These are phyloP conservation scores for Drosophila seguyi DNA, from an alignment of 1,140 invertebrate species.

Conservation along the genomic window DNA sequence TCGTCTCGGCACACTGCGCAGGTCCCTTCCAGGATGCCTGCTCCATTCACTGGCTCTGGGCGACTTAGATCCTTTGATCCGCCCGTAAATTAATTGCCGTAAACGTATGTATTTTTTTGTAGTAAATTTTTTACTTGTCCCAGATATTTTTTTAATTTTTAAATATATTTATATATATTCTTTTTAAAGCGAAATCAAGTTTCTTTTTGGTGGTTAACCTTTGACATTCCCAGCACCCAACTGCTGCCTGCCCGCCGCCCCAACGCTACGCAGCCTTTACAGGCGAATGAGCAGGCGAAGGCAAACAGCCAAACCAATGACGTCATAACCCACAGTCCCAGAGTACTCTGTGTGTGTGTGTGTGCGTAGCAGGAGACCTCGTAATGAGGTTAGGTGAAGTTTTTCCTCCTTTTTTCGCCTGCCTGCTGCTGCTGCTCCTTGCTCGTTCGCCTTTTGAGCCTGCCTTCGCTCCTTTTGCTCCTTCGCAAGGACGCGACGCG, in stretches of 20 bases:
- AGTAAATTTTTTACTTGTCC: neutral
- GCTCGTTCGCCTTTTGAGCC: slow-evolving; percentile 39
- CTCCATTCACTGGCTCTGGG: slow-evolving; percentile 39
- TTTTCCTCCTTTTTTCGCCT: slow-evolving; percentile 45
- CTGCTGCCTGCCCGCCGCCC: no score
- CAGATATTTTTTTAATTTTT: no score
- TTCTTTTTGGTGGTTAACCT: slow-evolving; percentile 21
- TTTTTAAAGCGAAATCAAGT: neutral
- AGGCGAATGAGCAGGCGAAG: slow-evolving; percentile 59
- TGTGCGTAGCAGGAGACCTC: slow-evolving; percentile 49
- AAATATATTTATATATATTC: neutral
- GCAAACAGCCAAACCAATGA: slow-evolving; percentile 72
- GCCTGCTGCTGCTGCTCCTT: slow-evolving; percentile 25
- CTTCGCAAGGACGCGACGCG: slow-evolving; percentile 56
- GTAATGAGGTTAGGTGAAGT: slow-evolving; percentile 80
- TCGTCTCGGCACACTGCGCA: slow-evolving; percentile 17
- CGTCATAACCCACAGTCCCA: slow-evolving; percentile 56
- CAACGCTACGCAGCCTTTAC: slow-evolving; percentile 71
- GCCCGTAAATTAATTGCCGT: slow-evolving; percentile 22
- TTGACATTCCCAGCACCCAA: slow-evolving; percentile 24
- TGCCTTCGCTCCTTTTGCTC: slow-evolving; percentile 45
- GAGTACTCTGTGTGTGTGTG: slow-evolving; percentile 6
- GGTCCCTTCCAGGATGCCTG: slow-evolving; percentile 36
- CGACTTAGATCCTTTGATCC: slow-evolving; percentile 42
- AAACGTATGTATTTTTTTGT: neutral